A percentile compares a stretch with the other conserved stretches of the same genome.
These are phyloP conservation scores for Ascidia mentula DNA, from an alignment of 23 tunicate species.

Conservation along the genomic window DNA sequence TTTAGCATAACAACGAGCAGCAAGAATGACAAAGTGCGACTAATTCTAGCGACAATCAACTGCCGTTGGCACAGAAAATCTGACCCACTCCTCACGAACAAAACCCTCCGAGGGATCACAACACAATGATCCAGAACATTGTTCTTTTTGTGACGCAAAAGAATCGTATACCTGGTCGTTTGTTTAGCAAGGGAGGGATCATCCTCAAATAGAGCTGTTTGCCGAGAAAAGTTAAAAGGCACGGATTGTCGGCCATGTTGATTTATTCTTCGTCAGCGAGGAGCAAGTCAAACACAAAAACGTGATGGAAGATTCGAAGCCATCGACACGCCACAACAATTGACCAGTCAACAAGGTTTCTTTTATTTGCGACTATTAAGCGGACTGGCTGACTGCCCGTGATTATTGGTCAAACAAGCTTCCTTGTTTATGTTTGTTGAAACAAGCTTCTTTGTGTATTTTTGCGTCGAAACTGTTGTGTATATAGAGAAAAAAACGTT, in stretches of 20 bases:
- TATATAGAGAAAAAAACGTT: no score
- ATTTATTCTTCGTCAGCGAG: neutral
- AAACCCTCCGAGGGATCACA: neutral
- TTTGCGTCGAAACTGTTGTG: no score
- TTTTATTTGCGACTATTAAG: no score
- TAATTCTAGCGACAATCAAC: neutral
- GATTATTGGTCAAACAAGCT: no score
- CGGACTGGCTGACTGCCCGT: no score
- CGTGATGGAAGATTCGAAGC: neutral
- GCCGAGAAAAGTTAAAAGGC: neutral
- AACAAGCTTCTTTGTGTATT: no score
- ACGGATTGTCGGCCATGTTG: neutral
- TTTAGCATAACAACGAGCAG: neutral
- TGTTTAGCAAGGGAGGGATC: slow-evolving; percentile 9
- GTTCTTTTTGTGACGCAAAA: neutral
- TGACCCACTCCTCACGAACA: neutral
- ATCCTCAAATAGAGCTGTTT: neutral
- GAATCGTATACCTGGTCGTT: neutral
- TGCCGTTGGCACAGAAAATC: neutral
- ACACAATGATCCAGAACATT: neutral
- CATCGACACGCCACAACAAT: no score
- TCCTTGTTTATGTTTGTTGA: no score
- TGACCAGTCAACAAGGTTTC: neutral
- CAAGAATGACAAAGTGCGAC: neutral
- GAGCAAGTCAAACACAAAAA: neutral